These are phyloP conservation scores for Biston betularia DNA, from an alignment of 2,888 invertebrate genomes.

Conservation along the genomic window DNA sequence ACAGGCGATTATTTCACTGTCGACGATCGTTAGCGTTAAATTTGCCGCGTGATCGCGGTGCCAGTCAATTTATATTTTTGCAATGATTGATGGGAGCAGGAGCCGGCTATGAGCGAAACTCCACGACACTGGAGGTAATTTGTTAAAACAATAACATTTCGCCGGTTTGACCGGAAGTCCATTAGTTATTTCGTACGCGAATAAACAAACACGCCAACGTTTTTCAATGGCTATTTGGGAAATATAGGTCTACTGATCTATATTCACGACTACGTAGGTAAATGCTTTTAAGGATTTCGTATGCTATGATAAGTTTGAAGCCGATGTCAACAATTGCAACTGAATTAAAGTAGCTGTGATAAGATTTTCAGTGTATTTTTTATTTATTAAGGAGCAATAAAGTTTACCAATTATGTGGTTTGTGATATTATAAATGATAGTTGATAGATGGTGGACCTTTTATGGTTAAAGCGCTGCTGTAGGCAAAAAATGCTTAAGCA, in stretches of 20 bases:
- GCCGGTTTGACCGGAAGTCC: conserved; percentile 41
- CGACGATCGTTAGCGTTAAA: conserved; percentile 77
- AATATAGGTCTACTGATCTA: conserved; percentile 21
- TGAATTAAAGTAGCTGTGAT: background rate
- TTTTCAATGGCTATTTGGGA: conserved; percentile 6
- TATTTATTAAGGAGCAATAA: too few species aligned
- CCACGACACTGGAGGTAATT: conserved; percentile 36
- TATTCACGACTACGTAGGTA: background rate
- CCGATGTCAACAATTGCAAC: background rate
- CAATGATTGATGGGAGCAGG: conserved; percentile 53
- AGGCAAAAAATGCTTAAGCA: too few species aligned
- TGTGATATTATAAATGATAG: too few species aligned
- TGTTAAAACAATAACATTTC: conserved; percentile 41
- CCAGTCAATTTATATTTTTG: conserved; percentile 58
- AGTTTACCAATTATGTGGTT: too few species aligned
- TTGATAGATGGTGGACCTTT: too few species aligned
- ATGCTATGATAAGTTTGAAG: background rate
- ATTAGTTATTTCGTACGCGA: conserved; percentile 36
- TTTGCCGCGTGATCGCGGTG: conserved; percentile 69
- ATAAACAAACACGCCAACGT: conserved; percentile 25
- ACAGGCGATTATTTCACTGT: conserved; percentile 82
- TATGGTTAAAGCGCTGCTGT: too few species aligned
- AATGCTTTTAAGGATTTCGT: conserved; percentile 1
- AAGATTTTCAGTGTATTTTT: too few species aligned
- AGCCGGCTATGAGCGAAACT: conserved; percentile 28